Conservation (phyloP, 2,888 invertebrate species). For the Cecidostiba fungosa region DNA sequence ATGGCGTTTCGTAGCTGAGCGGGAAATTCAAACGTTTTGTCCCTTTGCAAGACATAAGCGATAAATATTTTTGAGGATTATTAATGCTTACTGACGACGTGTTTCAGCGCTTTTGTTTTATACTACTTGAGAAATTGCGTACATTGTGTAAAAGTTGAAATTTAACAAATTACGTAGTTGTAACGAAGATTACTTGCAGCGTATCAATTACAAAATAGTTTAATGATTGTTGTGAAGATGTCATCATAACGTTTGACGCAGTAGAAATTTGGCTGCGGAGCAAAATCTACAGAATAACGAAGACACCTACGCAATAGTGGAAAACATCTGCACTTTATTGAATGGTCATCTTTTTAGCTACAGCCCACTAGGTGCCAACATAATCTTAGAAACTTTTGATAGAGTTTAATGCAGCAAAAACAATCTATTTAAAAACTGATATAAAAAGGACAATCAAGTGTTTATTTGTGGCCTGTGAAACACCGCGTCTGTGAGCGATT, state of each 20-base stretch:
- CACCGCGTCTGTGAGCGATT: background rate
- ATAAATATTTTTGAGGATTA: background rate
- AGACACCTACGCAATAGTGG: background rate
- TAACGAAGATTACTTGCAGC: background rate
- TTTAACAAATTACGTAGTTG: background rate
- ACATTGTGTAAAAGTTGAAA: too few species aligned
- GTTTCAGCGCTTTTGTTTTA: too few species aligned
- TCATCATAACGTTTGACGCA: background rate
- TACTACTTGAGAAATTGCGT: too few species aligned
- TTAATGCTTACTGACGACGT: too few species aligned
- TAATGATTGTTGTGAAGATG: constrained; percentile 30
- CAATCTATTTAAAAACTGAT: constrained; percentile 1
- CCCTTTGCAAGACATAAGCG: background rate
- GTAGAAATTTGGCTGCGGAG: constrained; percentile 4
- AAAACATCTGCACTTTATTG: constrained; percentile 4
- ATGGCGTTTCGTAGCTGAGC: background rate
- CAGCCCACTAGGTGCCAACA: background rate
- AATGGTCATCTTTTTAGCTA: background rate
- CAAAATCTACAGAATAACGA: constrained; percentile 17
- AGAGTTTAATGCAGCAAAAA: background rate
- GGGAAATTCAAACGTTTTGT: background rate
- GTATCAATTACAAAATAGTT: constrained; percentile 26
- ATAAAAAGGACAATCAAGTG: background rate
- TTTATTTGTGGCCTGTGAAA: background rate
- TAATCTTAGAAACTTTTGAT: background rate